phyloP scores from a whole-genome alignment of 2,113 vertebrate genomes.

The Chloroceryle aenea region DNA sequence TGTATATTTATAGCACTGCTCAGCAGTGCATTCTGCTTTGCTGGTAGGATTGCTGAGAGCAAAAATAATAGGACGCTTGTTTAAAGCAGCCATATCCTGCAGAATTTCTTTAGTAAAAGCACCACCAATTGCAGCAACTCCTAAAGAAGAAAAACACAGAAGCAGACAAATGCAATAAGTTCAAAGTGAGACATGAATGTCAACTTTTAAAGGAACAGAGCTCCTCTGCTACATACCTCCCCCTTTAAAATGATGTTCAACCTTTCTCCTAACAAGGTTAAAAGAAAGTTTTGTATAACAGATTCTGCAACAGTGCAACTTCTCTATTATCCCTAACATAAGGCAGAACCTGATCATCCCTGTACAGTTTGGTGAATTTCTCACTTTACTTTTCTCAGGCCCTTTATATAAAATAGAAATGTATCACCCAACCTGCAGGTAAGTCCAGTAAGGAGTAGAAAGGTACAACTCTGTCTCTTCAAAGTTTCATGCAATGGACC shows the following conservation, averaged over 20 bases:
- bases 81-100: conserved; percentile 90
- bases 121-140: conserved; percentile 91
- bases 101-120: conserved; percentile 93
- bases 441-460: not conserved
- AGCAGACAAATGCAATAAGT: not conserved
- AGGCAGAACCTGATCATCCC: not conserved
- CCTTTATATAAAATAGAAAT: not conserved
- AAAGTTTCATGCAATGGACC: not conserved
- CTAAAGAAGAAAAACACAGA: conserved; percentile 71
- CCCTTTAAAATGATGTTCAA: not conserved
- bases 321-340: not conserved
- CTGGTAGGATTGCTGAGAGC: conserved; percentile 98
- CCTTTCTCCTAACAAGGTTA: not conserved
- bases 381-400: not conserved
- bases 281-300: not conserved
- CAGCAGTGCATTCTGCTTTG: conserved; percentile 97
- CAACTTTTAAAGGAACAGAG: not conserved
- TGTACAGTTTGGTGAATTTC: not conserved
- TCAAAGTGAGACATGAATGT: not conserved
- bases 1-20: conserved; percentile 92
- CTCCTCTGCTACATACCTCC: not conserved
- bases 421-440: not conserved
- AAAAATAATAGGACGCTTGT: conserved; percentile 92
- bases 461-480: not conserved
- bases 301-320: not conserved